Percentiles rank a stretch among this genome's conserved stretches.
Conservation (phyloP, 2,888 invertebrate species). For the Tribolium freemani region DNA sequence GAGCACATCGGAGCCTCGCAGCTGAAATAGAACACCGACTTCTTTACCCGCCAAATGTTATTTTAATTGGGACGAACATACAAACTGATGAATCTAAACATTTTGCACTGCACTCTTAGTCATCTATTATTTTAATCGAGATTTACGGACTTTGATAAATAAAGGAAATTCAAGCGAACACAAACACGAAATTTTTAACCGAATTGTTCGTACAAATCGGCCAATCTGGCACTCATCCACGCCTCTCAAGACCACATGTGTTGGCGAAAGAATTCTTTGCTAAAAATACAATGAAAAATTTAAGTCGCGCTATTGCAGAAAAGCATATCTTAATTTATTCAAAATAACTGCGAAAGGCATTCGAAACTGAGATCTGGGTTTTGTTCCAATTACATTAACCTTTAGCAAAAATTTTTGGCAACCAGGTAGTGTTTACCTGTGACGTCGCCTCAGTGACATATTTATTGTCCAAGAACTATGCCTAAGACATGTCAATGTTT, state of each 20-base stretch:
- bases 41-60: constrained; percentile 34
- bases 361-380: constrained; percentile 5
- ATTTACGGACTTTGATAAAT: not conserved
- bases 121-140: constrained; percentile 7
- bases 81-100: constrained; percentile 26
- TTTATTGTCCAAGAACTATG: constrained; percentile 7
- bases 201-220: constrained; percentile 31
- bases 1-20: constrained; percentile 18
- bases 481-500: too few species aligned
- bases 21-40: constrained; percentile 34
- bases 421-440: constrained; percentile 31
- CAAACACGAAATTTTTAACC: too few species aligned
- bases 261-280: constrained; percentile 40
- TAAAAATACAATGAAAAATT: constrained; percentile 40
- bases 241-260: constrained; percentile 32
- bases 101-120: constrained; percentile 1
- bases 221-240: constrained; percentile 35
- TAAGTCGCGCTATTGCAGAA: constrained; percentile 2
- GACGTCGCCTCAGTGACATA: constrained; percentile 12
- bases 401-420: constrained; percentile 33
- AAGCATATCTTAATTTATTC: not conserved
- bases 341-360: not conserved
- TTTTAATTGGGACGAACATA: constrained; percentile 27
- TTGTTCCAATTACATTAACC: constrained; percentile 39
- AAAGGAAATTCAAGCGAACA: too few species aligned